These are phyloP conservation scores for Melieria omissa DNA, from an alignment of 2,888 invertebrate genomes.

Conservation along the genomic window DNA sequence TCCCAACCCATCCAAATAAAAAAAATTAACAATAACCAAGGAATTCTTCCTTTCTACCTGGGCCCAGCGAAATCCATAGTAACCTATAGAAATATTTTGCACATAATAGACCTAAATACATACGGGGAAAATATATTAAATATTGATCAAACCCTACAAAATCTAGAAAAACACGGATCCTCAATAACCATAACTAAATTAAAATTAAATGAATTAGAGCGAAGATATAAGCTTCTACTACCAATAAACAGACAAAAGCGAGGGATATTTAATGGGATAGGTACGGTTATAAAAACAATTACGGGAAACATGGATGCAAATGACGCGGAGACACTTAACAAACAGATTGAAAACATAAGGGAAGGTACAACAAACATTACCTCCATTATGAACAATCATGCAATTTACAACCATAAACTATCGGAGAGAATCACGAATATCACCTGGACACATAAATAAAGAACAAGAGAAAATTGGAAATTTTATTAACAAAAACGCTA, in stretches of 20 bases:
- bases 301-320: too few relatives aligned
- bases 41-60: neutral
- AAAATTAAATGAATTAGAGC: too few relatives aligned
- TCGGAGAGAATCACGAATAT: neutral
- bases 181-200: neutral
- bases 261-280: too few relatives aligned
- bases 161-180: too few relatives aligned
- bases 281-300: too few relatives aligned
- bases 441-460: slow-evolving; percentile 1
- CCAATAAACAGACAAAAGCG: too few relatives aligned
- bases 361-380: too few relatives aligned
- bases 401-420: neutral
- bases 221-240: too few relatives aligned
- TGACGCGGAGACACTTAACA: too few relatives aligned
- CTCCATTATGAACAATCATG: neutral
- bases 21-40: neutral
- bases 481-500: neutral
- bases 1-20: neutral
- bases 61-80: neutral
- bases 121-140: neutral
- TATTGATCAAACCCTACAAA: too few relatives aligned
- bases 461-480: neutral
- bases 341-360: too few relatives aligned
- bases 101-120: neutral
- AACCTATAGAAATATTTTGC: neutral